Percentiles rank a stretch among this genome's conserved stretches.
phyloP scores from a whole-genome alignment of 2,113 vertebrate genomes.

The Festucalex cinctus region DNA sequence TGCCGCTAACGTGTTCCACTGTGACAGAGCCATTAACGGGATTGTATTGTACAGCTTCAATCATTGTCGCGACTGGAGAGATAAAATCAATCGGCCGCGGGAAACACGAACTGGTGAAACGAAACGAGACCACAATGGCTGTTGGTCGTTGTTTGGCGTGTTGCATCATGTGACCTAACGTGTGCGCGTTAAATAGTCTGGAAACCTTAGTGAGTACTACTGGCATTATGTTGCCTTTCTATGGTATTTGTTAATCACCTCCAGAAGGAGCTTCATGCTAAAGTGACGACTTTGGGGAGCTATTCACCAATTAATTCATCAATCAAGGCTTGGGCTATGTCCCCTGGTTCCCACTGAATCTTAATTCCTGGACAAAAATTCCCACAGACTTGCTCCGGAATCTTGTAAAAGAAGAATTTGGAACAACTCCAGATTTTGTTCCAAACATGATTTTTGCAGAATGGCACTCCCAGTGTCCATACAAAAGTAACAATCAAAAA shows the following conservation, averaged over 20 bases:
- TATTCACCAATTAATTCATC: not conserved
- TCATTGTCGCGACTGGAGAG: conserved; percentile 32
- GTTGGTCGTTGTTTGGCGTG: not conserved
- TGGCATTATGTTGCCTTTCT: conserved; percentile 25
- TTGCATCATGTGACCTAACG: not conserved
- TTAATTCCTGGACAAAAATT: not conserved
- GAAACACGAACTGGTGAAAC: not conserved
- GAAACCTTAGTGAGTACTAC: not conserved
- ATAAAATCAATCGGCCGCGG: conserved; percentile 30
- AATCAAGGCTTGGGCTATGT: not conserved
- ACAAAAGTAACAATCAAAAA: no score
- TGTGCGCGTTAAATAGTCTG: not conserved
- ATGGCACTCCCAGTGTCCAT: not conserved
- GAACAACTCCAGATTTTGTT: no score
- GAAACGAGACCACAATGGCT: not conserved
- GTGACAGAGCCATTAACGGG: conserved; percentile 13
- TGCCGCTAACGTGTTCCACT: conserved; percentile 11
- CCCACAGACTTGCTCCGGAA: not conserved
- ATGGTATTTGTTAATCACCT: conserved; percentile 55
- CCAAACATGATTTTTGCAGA: no score
- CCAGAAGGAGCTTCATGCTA: no score
- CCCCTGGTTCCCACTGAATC: not conserved
- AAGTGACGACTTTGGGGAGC: no score
- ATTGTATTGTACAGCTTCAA: conserved; percentile 27
- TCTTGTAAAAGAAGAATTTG: no score